Conservation (phyloP, 2,797 vertebrate species). For the Molossus molossus region DNA sequence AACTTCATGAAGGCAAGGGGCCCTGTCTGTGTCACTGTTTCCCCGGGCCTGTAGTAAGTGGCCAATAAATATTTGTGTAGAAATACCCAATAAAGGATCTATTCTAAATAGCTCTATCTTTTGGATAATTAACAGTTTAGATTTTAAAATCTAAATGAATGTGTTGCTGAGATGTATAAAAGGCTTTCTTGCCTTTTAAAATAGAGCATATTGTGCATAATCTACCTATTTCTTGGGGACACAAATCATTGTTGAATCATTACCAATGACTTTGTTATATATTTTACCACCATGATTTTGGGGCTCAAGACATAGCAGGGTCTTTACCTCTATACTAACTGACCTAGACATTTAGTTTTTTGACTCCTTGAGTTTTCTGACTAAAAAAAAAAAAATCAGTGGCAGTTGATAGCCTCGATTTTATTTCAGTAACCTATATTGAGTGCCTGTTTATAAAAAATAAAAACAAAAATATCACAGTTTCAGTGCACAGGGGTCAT, state of each 20-base stretch:
- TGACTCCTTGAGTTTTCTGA: constrained; percentile 56
- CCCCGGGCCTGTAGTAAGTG: not conserved
- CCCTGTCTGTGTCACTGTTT: not conserved
- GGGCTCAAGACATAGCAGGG: not conserved
- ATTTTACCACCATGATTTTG: not conserved
- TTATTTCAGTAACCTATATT: constrained; percentile 20
- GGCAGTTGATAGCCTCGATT: not conserved
- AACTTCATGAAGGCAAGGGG: not conserved
- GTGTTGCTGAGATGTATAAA: not conserved
- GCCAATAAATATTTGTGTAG: not conserved
- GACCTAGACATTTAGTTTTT: constrained; percentile 27
- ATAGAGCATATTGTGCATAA: not conserved
- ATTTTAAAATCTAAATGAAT: not conserved
- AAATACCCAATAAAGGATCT: not conserved
- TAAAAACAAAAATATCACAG: not conserved
- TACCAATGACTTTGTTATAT: not conserved
- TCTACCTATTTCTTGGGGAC: not conserved
- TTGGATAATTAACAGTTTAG: not conserved
- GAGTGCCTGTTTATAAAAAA: not conserved
- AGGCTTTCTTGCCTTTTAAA: constrained; percentile 8
- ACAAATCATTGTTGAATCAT: not conserved
- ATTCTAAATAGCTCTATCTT: constrained; percentile 7
- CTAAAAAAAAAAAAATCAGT: not conserved
- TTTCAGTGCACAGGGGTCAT: not conserved
- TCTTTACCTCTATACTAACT: not conserved